These are phyloP conservation scores for Protosalanx chinensis DNA, from an alignment of 2,797 vertebrate genomes.

Conservation along the genomic window DNA sequence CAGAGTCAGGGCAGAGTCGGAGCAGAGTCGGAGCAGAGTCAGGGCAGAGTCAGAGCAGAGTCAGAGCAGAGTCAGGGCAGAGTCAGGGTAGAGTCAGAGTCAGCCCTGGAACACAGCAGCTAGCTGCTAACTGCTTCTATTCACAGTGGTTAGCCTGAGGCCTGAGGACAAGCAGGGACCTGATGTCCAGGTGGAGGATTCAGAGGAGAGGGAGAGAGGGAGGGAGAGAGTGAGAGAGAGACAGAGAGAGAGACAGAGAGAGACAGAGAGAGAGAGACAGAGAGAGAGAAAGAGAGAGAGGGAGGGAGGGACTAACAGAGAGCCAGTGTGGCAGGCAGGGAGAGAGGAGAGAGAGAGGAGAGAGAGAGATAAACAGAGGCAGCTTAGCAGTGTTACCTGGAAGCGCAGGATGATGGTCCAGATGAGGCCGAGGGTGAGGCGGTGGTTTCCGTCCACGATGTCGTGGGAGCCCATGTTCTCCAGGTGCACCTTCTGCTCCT, in stretches of 20 bases:
- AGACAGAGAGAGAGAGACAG: background rate
- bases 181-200: slow-evolving; percentile 18
- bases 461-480: slow-evolving; percentile 96
- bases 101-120: background rate
- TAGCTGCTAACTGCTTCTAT: slow-evolving; percentile 14
- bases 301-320: background rate
- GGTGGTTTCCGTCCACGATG: slow-evolving; percentile 92
- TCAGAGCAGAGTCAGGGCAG: too few relatives aligned
- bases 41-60: too few relatives aligned
- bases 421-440: slow-evolving; percentile 90
- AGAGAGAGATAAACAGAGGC: background rate
- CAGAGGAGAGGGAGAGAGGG: background rate
- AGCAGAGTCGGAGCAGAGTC: too few relatives aligned
- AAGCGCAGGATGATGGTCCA: slow-evolving; percentile 95
- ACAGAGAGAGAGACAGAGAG: background rate
- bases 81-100: too few relatives aligned
- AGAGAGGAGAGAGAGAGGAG: too few relatives aligned
- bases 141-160: slow-evolving; percentile 21
- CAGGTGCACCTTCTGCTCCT: slow-evolving; percentile 91
- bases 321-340: too few relatives aligned
- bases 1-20: too few relatives aligned
- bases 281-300: background rate
- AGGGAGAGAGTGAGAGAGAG: background rate
- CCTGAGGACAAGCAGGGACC: slow-evolving; percentile 35
- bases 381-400: slow-evolving; percentile 71